Base-by-base conservation (phyloP, 1,140 invertebrate genomes). In the Cyclargus thomasi region DNA sequence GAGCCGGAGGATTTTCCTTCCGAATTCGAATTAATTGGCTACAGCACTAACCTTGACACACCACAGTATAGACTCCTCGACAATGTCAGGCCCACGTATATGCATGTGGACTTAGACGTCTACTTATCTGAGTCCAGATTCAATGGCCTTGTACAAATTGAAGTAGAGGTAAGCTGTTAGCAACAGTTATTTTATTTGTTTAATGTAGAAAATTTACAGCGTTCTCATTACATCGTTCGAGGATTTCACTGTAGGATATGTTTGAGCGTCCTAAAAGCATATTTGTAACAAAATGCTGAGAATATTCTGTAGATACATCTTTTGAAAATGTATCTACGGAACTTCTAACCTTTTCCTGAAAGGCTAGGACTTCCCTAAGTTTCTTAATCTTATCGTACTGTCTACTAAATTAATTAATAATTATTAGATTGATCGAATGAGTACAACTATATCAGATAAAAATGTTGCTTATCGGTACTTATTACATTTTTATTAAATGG, bases 21-120 rank as follows among this genome's bases (percentile, higher is more conserved):
- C 0, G 76, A 79, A 36, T 77, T 83, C 22, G 85, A 86, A 70
- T 72, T 79, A 63, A 29, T 78, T 1, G 75, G 75, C 6, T 78
- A 74, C 20, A 70, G 64, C 1, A 85, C 83, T 6, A 88, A 88
- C 63, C 17, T 88, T 23, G 85, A 80, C 47, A 72, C 83, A 11
- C 79, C 83, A 16, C 72, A 77, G 21, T 90, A 86, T 69, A 75
- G 87, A 22, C 69, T 90, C 0, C 57, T 68, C 14, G 76, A 87
- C 55, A 79, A 65, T 29, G 80, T 90, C 1, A 76, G 82, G 21
- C 87, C 87, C 6, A 70, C 65, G 10, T 65, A 75, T 23, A 66
- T 86, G 2, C 69, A 70, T 6, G 79, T 90, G 0, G 79, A 88
- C 23, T 71, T 90, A 3, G 85, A 90, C 65, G 85, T 88, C 0